Evolutionary conservation across 2,113 vertebrate species (phyloP).

Genomic region (Amazona vittata): DNA sequence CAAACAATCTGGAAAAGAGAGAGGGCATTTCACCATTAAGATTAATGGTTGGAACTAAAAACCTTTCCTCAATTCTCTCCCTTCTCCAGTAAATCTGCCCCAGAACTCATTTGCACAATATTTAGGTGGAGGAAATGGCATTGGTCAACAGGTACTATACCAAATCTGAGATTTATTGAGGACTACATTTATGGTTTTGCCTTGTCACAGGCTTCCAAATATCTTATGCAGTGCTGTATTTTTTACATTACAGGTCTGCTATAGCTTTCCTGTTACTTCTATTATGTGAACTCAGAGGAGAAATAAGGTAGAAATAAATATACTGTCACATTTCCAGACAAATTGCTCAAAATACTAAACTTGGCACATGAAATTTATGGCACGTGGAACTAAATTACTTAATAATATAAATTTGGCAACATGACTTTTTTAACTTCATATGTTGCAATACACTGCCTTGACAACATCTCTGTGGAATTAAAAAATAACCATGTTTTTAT

Average conservation of each 20-base stretch:
- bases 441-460: background rate
- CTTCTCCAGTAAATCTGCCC: constrained; percentile 19
- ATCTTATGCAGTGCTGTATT: constrained; percentile 19
- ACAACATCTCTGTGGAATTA: background rate
- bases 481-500: background rate
- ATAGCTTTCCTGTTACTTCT: constrained; percentile 27
- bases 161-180: constrained; percentile 39
- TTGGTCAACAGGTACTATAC: constrained; percentile 7
- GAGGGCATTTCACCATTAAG: background rate
- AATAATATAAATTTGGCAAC: constrained; percentile 14
- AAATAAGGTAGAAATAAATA: constrained; percentile 52
- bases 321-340: constrained; percentile 11
- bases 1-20: background rate
- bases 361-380: background rate
- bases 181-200: constrained; percentile 8
- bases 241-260: background rate
- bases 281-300: constrained; percentile 33
- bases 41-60: constrained; percentile 1
- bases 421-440: background rate
- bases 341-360: constrained; percentile 33
- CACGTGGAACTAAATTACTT: background rate
- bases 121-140: constrained; percentile 7
- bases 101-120: constrained; percentile 34
- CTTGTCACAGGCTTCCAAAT: constrained; percentile 41
- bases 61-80: background rate